phyloP scores from a whole-genome alignment of 2,113 vertebrate genomes.

The Cettia cetti region DNA sequence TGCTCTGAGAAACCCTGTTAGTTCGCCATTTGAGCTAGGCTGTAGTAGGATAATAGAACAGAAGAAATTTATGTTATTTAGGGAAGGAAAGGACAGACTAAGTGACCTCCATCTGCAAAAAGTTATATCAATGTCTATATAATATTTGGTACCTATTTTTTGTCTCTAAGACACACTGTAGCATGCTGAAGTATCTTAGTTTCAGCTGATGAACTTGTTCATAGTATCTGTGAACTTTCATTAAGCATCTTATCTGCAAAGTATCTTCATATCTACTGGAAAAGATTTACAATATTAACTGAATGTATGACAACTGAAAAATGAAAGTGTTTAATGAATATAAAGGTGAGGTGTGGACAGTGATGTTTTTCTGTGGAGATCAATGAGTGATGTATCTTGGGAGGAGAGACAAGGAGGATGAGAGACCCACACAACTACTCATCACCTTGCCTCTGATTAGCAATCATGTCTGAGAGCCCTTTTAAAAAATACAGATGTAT shows the following conservation, averaged over 20 bases:
- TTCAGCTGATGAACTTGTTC: background rate
- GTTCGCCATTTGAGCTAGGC: background rate
- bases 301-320: background rate
- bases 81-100: background rate
- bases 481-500: background rate
- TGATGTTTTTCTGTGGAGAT: background rate
- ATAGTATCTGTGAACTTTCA: background rate
- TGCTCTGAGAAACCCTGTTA: background rate
- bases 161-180: background rate
- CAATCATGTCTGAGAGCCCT: background rate
- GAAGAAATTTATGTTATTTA: background rate
- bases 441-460: background rate
- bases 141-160: background rate
- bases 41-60: background rate
- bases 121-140: background rate
- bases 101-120: background rate
- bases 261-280: background rate
- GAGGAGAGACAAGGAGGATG: background rate
- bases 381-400: background rate
- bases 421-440: background rate
- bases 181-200: background rate
- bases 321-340: background rate
- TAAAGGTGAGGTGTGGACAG: background rate
- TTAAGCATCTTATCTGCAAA: background rate
- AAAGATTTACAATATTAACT: background rate